A percentile compares a stretch with the other conserved stretches of the same genome.
phyloP scores from a whole-genome alignment of 2,113 vertebrate genomes.

The Pelobates fuscus region DNA sequence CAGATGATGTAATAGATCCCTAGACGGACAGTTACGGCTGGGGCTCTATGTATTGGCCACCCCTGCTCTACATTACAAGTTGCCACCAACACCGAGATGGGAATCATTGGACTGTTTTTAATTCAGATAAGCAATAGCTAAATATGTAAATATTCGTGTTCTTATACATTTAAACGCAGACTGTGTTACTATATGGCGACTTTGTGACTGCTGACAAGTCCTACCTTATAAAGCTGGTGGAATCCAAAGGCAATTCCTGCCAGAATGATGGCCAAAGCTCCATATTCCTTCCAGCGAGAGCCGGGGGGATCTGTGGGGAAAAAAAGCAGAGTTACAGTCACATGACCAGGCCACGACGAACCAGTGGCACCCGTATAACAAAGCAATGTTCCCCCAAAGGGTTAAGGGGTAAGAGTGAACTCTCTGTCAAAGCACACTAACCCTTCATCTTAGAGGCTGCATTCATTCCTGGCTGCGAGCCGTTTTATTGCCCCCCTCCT shows the following conservation, averaged over 20 bases:
- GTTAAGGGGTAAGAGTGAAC: conserved; percentile 17
- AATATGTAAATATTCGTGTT: too few relatives aligned
- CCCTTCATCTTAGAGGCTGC: conserved; percentile 3
- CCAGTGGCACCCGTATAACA: not conserved
- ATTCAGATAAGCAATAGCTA: too few relatives aligned
- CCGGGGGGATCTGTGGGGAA: conserved; percentile 68
- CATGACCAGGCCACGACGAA: too few relatives aligned
- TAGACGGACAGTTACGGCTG: too few relatives aligned
- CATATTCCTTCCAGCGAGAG: conserved; percentile 93
- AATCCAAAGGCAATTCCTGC: conserved; percentile 91
- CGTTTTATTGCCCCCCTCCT: conserved; percentile 77
- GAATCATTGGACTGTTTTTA: too few relatives aligned
- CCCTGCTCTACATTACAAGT: too few relatives aligned
- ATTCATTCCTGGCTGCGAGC: not conserved
- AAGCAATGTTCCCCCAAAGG: not conserved
- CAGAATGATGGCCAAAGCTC: conserved; percentile 90
- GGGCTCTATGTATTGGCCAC: too few relatives aligned
- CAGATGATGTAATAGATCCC: too few relatives aligned
- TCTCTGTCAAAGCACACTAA: not conserved
- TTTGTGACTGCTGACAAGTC: too few relatives aligned
- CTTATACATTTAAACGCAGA: too few relatives aligned
- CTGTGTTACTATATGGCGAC: too few relatives aligned
- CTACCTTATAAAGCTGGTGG: conserved; percentile 93
- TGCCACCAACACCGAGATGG: too few relatives aligned
- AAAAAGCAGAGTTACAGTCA: conserved; percentile 3